Evolutionary conservation across 1,140 invertebrate species (phyloP), one percentile per base, ranked within the genome.

Genomic region (Micrasema longulum): DNA sequence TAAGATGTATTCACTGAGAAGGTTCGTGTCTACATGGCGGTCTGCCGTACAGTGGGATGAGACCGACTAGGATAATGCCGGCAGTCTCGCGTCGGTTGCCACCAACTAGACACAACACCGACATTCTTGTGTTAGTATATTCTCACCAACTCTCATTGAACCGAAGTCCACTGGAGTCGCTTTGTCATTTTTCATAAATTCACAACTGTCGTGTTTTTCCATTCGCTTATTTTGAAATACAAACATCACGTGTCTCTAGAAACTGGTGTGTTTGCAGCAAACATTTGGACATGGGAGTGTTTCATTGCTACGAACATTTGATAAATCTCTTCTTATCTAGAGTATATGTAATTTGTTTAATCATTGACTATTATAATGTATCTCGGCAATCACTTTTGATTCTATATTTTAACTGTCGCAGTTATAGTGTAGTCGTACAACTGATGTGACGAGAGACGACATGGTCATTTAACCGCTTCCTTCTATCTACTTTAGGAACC

Each of bases 241-340:
- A 41, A 62, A 35, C 12, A 53, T 38, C 38, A 60, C 23, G 18
- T 69, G 38, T 69, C 52, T 68, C 48, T 18, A 36, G 22, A 45
- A 57, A 53, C 55, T 48, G 52, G 57, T 68, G 50, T 71, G 62
- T 71, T 74, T 74, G 73, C 68, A 48, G 62, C 68, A 69, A 53
- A 68, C 45, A 38, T 53, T 41, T 53, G 16, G 57, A 64, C 68
- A 63, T 31, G 9, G 43, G 23, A 23, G 63, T 66, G 57, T 74
- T 73, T 57, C 68, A 66, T 70, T 50, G 67, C 67, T 70, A 62
- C 38, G 38, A 69, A 74, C 64, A 71, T 71, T 71, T 57, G 62
- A 71, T 68, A 71, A 71, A 71, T 69, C 69, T 71, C 73, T 75
- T 72, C 71, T 75, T 71, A 75, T 66, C 74, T 75, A 75, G 74